Evolutionary conservation across 1,140 invertebrate genomes (phyloP).

Genomic region (Drosophila mauritiana): DNA sequence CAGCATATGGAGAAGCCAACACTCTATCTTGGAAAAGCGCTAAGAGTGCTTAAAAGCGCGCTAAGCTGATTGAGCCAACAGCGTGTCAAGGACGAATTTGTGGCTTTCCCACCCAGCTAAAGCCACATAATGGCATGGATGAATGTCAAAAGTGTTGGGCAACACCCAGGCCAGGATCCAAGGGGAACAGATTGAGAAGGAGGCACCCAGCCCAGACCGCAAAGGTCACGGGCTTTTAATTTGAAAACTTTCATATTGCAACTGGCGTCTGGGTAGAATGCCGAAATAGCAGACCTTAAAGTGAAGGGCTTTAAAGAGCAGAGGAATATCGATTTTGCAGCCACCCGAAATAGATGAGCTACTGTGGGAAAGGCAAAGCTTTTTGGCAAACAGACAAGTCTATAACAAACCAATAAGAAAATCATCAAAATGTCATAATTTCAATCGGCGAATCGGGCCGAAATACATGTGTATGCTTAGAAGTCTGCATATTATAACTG

Average conservation of each 20-base stretch:
- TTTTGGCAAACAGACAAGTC: slow-evolving; percentile 41
- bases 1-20: slow-evolving; percentile 15
- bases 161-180: background rate
- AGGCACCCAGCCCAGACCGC: slow-evolving; percentile 20
- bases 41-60: slow-evolving; percentile 43
- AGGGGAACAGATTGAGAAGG: background rate
- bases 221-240: slow-evolving; percentile 57
- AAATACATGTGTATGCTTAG: slow-evolving; percentile 18
- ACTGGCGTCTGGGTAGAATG: background rate
- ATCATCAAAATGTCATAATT: slow-evolving; percentile 84
- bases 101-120: background rate
- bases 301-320: slow-evolving; percentile 18
- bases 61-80: slow-evolving; percentile 51
- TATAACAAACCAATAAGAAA: slow-evolving; percentile 82
- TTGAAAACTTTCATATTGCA: slow-evolving; percentile 49
- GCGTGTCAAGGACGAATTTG: slow-evolving; percentile 32
- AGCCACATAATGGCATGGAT: slow-evolving; percentile 45
- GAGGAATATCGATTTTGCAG: slow-evolving; percentile 37
- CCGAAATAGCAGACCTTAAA: slow-evolving; percentile 35
- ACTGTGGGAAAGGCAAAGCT: background rate
- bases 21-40: slow-evolving; percentile 4
- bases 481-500: slow-evolving; percentile 73
- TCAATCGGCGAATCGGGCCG: slow-evolving; percentile 62
- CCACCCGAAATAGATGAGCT: slow-evolving; percentile 22
- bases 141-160: slow-evolving; percentile 42